Evolutionary conservation across 2,113 vertebrate species (phyloP).

Genomic region (Scartelaos histophorus): DNA sequence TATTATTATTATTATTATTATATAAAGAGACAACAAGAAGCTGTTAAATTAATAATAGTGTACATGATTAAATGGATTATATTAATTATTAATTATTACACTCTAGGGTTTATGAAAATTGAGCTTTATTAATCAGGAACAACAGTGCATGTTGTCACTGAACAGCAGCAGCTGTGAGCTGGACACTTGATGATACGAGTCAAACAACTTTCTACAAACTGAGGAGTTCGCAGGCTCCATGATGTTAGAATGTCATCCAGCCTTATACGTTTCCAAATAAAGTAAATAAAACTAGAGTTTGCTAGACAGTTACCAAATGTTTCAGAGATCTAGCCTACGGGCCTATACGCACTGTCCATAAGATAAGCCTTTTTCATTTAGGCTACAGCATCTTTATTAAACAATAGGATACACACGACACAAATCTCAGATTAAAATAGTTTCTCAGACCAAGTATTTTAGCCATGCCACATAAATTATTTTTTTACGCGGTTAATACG

Average conservation of each 20-base stretch:
- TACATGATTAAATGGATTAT: neutral
- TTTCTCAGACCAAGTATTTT: neutral
- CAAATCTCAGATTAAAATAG: neutral
- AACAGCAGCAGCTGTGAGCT: neutral
- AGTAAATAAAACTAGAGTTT: neutral
- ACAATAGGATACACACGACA: neutral
- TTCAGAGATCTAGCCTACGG: neutral
- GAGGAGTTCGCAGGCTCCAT: neutral
- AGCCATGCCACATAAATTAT: neutral
- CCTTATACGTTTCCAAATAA: neutral
- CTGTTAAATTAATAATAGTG: neutral
- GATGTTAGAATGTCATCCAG: neutral
- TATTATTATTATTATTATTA: neutral
- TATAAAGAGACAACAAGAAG: neutral
- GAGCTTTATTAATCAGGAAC: neutral
- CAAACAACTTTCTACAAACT: neutral
- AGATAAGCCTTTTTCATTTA: neutral
- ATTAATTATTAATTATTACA: too few relatives aligned
- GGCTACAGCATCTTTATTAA: neutral
- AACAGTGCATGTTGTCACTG: neutral
- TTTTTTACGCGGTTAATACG: neutral
- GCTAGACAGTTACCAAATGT: neutral
- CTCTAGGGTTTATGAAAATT: neutral
- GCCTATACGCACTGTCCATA: neutral
- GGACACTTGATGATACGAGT: conserved; percentile 26